These are phyloP conservation scores for Brotula barbata DNA, from an alignment of 2,797 vertebrate genomes.

Conservation along the genomic window DNA sequence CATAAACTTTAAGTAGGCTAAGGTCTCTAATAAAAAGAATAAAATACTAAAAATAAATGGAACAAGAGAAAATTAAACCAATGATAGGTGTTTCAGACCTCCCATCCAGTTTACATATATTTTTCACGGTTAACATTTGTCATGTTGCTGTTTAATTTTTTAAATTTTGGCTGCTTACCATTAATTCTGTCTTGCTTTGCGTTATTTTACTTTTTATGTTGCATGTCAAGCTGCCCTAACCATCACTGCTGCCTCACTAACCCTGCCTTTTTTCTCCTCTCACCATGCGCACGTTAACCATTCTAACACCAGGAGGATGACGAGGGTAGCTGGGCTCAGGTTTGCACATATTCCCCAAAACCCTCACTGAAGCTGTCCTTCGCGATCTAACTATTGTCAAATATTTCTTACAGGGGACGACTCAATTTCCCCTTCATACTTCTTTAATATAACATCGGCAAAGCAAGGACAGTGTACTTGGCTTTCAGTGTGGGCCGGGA, in stretches of 20 bases:
- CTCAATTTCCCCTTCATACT: background rate
- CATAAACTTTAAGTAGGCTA: no score
- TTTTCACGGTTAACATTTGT: background rate
- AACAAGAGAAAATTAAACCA: no score
- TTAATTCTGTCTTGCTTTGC: conserved; percentile 3
- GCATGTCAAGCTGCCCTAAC: conserved; percentile 58
- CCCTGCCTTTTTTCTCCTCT: conserved; percentile 85
- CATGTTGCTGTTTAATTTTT: background rate
- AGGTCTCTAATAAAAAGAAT: background rate
- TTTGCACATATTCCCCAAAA: conserved; percentile 78
- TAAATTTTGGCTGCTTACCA: background rate
- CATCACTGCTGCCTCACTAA: conserved; percentile 70
- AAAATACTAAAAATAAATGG: background rate
- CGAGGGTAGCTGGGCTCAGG: conserved; percentile 99
- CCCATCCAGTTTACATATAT: background rate
- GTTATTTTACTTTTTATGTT: conserved; percentile 24
- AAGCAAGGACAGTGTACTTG: no score
- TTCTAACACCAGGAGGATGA: conserved; percentile 96
- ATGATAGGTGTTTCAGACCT: background rate
- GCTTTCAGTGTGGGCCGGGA: no score
- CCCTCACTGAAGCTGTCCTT: conserved; percentile 9
- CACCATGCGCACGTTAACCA: conserved; percentile 91
- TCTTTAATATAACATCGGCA: background rate
- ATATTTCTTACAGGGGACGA: background rate
- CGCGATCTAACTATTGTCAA: background rate